A percentile compares a stretch with the other conserved stretches of the same genome.
phyloP scores from a whole-genome alignment of 1,140 invertebrate genomes.

The Meteorus sp. region DNA sequence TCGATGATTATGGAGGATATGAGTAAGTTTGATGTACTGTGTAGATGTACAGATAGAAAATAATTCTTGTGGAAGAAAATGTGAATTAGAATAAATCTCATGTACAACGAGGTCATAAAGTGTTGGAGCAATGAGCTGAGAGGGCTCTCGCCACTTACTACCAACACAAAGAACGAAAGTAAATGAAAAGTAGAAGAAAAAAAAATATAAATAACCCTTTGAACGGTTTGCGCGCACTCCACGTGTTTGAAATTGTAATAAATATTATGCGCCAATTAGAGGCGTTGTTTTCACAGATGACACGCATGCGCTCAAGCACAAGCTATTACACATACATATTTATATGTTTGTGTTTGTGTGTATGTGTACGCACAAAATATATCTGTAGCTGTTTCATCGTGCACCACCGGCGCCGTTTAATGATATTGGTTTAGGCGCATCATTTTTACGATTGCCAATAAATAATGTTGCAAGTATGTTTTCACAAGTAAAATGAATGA shows the following conservation, averaged over 20 bases:
- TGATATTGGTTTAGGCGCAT: constrained; percentile 43
- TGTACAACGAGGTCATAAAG: constrained; percentile 35
- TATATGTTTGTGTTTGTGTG: background rate
- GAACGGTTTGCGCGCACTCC: constrained; percentile 28
- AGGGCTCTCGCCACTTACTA: background rate
- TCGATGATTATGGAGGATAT: too few relatives aligned
- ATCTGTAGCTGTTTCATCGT: background rate
- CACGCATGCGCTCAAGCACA: constrained; percentile 26
- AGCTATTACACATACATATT: too few relatives aligned
- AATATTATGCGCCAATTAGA: constrained; percentile 42
- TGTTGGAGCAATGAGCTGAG: constrained; percentile 20
- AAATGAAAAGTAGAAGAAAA: constrained; percentile 11
- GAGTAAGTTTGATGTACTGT: too few relatives aligned
- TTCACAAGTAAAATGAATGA: constrained; percentile 36
- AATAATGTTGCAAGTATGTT: constrained; percentile 39
- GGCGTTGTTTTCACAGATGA: constrained; percentile 50
- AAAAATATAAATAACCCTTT: too few relatives aligned
- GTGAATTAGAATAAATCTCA: constrained; percentile 34
- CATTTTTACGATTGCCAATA: constrained; percentile 39
- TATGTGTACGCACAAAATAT: background rate
- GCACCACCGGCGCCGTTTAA: constrained; percentile 38
- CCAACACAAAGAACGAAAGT: background rate
- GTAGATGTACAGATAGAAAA: too few relatives aligned
- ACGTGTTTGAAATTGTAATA: constrained; percentile 50
- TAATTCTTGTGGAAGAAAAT: constrained; percentile 20